Evolutionary conservation across 2,888 invertebrate species (phyloP), one percentile per base, ranked within the genome.

Genomic region (Chrysolina haemoptera): DNA sequence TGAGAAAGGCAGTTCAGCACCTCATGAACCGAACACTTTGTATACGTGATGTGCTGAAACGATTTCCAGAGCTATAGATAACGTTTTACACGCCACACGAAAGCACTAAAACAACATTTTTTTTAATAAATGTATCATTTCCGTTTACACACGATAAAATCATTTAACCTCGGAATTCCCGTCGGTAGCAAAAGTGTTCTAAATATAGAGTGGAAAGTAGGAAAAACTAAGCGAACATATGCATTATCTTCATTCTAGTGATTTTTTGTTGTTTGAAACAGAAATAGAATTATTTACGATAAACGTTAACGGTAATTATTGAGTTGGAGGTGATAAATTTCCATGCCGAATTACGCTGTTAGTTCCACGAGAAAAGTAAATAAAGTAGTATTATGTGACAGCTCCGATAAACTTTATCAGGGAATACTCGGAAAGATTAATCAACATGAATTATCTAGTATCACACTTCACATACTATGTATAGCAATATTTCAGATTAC

Each of bases 341-440:
- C 53, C 20, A 53, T 20, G 11, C 53, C 2, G 20, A 20, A 53
- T 53, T 3, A 20, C 22, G 12, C 20, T 53, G 53, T 53, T 53
- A 20, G 35, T 35, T 35, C 8, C 35, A 35, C 35, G 20, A 9
- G 53, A 9, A 12, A 53, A 53, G 20, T 53, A 10, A 53, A 53
- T 53, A 5, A 18, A 53, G 20, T 20, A 22, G 53, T 53, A 53
- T 53, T 53, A 53, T 53, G 18, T 53, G 53, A 53, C 20, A 53
- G 11, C 11, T 10, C 5, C 14, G 53, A 53, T 53, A 53, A 53
- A 4, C 12, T 20, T 12, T 53, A 53, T 53, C 53, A 12, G 18
- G 10, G 22, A 53, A 20, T 53, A 1, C 12, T 53, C 12, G 3
- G 20, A 20, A 53, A 11, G 53, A 53, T 53, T 53, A 20, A 20